Evolutionary conservation across 2,113 vertebrate species (phyloP).

Genomic region (Gyps fulvus): DNA sequence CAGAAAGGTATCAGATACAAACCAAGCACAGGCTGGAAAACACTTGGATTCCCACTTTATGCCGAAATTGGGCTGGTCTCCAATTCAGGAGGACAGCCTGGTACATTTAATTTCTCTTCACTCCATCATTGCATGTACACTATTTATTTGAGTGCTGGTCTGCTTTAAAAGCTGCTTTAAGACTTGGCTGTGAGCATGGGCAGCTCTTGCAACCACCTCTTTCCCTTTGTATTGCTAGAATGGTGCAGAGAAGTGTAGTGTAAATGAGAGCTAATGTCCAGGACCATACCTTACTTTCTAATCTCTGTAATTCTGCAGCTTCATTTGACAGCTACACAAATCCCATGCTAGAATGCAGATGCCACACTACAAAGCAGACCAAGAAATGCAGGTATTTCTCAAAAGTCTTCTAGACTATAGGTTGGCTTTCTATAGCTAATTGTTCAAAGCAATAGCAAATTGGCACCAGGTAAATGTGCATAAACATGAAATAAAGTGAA

Average conservation of each 20-base stretch:
- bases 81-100: background rate
- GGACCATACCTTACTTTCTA: background rate
- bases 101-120: background rate
- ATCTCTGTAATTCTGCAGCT: background rate
- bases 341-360: background rate
- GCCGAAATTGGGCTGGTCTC: background rate
- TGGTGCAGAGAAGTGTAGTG: accelerated
- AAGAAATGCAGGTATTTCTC: background rate
- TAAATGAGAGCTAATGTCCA: background rate
- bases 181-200: background rate
- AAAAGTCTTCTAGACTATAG: background rate
- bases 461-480: background rate
- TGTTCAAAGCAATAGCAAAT: background rate
- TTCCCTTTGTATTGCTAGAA: background rate
- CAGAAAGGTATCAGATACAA: background rate
- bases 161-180: background rate
- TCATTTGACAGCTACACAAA: background rate
- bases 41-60: background rate
- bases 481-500: background rate
- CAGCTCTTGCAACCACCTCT: background rate
- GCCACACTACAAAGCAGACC: background rate
- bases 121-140: background rate
- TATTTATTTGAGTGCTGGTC: background rate
- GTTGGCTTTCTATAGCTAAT: background rate
- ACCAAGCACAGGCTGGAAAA: background rate